Percentiles rank a stretch among this genome's conserved stretches.
Conservation (phyloP, 2,113 vertebrate genomes). For the Seriola quinqueradiata region DNA sequence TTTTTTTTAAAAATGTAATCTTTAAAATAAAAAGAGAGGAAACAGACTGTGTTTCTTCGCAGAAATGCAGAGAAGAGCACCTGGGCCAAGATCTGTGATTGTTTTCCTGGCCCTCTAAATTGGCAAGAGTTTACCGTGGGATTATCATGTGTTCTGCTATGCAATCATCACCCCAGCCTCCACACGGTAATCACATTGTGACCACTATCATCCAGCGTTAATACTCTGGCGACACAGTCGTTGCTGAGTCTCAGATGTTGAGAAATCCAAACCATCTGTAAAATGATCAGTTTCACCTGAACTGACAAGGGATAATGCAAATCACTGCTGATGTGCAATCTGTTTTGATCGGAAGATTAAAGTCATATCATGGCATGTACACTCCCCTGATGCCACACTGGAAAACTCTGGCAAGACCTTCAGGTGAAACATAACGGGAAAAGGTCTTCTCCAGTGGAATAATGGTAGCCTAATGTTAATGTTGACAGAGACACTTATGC, state of each 20-base stretch:
- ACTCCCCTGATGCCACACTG: slow-evolving; percentile 14
- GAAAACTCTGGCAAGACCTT: slow-evolving; percentile 37
- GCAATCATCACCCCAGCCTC: slow-evolving; percentile 54
- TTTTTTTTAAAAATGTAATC: slow-evolving; percentile 31
- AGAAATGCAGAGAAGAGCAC: slow-evolving; percentile 23
- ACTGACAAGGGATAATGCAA: slow-evolving; percentile 40
- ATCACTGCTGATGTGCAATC: slow-evolving; percentile 38
- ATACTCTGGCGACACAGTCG: slow-evolving; percentile 14
- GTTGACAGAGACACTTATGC: slow-evolving; percentile 8
- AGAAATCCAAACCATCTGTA: slow-evolving; percentile 52
- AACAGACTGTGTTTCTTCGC: slow-evolving; percentile 23
- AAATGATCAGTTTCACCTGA: slow-evolving; percentile 45
- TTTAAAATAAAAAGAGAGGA: not conserved
- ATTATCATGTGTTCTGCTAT: slow-evolving; percentile 49
- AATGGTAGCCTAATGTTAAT: slow-evolving; percentile 16
- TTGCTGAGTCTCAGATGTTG: slow-evolving; percentile 25
- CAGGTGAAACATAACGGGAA: slow-evolving; percentile 38
- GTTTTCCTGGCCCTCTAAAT: slow-evolving; percentile 45
- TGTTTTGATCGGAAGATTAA: slow-evolving; percentile 36
- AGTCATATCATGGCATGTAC: slow-evolving; percentile 27
- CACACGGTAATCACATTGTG: slow-evolving; percentile 53
- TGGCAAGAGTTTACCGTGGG: slow-evolving; percentile 52
- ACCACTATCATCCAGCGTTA: slow-evolving; percentile 51
- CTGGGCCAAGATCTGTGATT: slow-evolving; percentile 51
- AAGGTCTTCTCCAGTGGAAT: slow-evolving; percentile 29